Evolutionary conservation across 1,140 invertebrate genomes (phyloP), one percentile per base, ranked within the genome.

Genomic region (Macrosteles quadrilineatus): DNA sequence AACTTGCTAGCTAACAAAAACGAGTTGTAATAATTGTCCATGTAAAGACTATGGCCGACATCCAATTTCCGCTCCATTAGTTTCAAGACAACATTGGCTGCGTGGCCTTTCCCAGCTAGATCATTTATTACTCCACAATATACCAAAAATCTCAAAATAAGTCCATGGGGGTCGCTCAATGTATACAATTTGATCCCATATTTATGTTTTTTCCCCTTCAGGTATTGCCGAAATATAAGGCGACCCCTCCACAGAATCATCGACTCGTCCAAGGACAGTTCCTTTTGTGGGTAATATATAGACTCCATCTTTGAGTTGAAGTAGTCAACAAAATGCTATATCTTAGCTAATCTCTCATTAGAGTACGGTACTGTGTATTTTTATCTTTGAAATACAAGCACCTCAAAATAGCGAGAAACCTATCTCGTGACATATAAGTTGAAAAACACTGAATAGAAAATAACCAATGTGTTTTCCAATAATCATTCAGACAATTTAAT

Each of bases 221-320:
- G 75, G 65, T 79, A 79, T 55, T 77, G 74, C 21, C 77, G 67
- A 67, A 78, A 77, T 31, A 47, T 36, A 31, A 77, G 63, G 67
- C 76, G 43, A n/a, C 78, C 77, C 63, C 74, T 62, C 73, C 74
- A 78, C 68, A 77, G 71, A 59, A 78, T 70, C 73, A 77, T 74
- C 30, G 75, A 75, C 63, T 78, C 76, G 66, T 78, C 75, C 21
- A 75, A 73, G 23, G 64, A 73, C 67, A 78, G 69, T 67, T 76
- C 53, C 67, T 73, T 72, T 29, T 31, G n/a, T n/a, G n/a, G n/a
- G n/a, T n/a, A n/a, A n/a, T n/a, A n/a, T n/a, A n/a, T n/a, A n/a
- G n/a, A n/a, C n/a, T n/a, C n/a, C n/a, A n/a, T n/a, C n/a, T n/a
- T n/a, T n/a, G n/a, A n/a, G n/a, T n/a, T n/a, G n/a, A n/a, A n/a